Evolutionary conservation across 2,113 vertebrate genomes (phyloP), one percentile per base, ranked within the genome.

Genomic region (Numenius arquata): DNA sequence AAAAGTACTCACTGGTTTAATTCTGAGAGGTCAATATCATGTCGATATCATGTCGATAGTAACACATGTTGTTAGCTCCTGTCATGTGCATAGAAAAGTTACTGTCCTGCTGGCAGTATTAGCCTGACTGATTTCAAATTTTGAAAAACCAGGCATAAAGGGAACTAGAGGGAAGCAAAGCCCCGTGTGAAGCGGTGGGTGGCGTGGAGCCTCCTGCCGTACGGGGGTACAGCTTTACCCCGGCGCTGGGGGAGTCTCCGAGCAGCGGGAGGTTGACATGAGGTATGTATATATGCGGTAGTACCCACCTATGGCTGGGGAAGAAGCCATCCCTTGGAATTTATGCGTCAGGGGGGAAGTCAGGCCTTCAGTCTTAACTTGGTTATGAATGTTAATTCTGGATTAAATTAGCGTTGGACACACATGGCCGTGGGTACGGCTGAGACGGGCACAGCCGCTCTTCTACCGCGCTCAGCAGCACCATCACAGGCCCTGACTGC

Each of bases 151-250:
- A 3, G 25, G n/a, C 23, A 1, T 29, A 71, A 77, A 84, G 43
- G 61, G 47, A 77, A 56, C 78, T 67, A n/a, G 36, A 62, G 47
- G 48, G 47, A 70, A 29, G 10, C 7, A 3, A 15, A 66, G 63
- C 25, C 45, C 58, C 0, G 0, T 36, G 10, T 17, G 3, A 20
- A 52, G 48, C 1, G 20, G 12, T 18, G 43, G 20, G 47, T 8
- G 21, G 8, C 4, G 0, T 0, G 2, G 45, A 53, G 66, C 59
- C 40, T 1, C 8, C 3, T 3, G n/a, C 65, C 1, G 0, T 34
- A 7, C 20, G 25, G 4, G 4, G 41, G 58, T 45, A 4, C 61
- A 15, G 0, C 22, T 43, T 38, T 19, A 21, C 21, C 3, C 7
- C 27, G 3, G 58, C 10, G 5, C 30, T 26, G 29, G 43, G 40